Base-by-base conservation (phyloP, 2,797 vertebrate species). In the Alcedo atthis region DNA sequence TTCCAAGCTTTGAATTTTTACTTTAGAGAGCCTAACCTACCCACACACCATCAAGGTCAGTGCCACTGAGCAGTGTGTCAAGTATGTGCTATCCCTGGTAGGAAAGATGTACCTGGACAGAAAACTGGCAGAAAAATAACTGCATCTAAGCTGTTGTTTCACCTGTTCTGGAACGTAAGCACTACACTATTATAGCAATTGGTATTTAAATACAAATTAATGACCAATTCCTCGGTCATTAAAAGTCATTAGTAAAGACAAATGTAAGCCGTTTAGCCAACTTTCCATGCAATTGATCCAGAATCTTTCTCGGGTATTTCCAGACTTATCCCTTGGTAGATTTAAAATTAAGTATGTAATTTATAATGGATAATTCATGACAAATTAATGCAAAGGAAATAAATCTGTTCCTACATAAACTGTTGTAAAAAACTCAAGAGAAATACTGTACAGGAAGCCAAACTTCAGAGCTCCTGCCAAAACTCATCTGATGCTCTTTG, bases 241-340 rank as follows among this genome's bases (percentile, higher is more conserved):
- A 92, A 81, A 81, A 86, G 33, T 70, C 45, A 91, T 37, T 81
- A 55, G 49, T 43, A 66, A 64, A 87, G 66, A 69, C 57, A 71
- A 78, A 83, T 30, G 21, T 18, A 28, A 21, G 33, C 74, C 78
- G n/a, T 66, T 89, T 64, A 68, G 66, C 68, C 79, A 89, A 26
- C 54, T 89, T 83, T 4, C 77, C 35, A 30, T 45, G 49, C 82
- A 80, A 80, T 26, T 67, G 40, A 59, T 68, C 40, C 62, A 33
- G 7, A 30, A 32, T 2, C 10, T 54, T 49, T 7, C 69, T 57
- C 57, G 14, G 19, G 11, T 61, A 51, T 74, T 91, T 75, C 73
- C 58, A 89, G 58, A 11, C 15, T 57, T 37, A n/a, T 7, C n/a
- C 10, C 84, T 46, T 70, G 14, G 12, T 75, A 33, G 63, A 78